Base-by-base conservation (phyloP, 2,797 vertebrate species). In the Oceanodroma leucorhoa region DNA sequence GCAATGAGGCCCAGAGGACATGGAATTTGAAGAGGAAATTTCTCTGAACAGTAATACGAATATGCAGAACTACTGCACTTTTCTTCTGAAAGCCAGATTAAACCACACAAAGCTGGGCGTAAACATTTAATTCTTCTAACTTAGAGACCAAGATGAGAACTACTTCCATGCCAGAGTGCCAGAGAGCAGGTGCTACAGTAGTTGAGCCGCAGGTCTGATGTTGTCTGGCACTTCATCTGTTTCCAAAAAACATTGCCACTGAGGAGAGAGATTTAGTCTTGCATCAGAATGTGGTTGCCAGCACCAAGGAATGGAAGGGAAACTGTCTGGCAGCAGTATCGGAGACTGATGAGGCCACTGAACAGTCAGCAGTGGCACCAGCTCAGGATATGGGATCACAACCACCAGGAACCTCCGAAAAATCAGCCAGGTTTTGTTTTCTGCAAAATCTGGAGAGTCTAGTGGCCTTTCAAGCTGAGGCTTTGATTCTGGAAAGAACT, bases 161-260 rank as follows among this genome's bases (percentile, higher is more conserved):
- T 72, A 70, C 11, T 87, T 69, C 46, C 18, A 40, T 23, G 38
- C 24, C 70, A 89, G 81, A 81, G 11, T 60, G 38, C 16, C 60
- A 71, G 72, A 79, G 30, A 96, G 54, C 77, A 94, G 91, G 70
- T 95, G 87, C 54, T 86, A 34, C 57, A 62, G 50, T 23, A 88
- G 72, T 23, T 79, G 51, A 91, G 43, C 46, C 1, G 3, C 2
- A 0, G 36, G 18, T 46, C 53, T 76, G 65, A 75, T 83, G 55
- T 21, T 80, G 19, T 73, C 76, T 87, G 80, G 36, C n/a, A 69
- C 21, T 78, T 78, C 19, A 51, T 51, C 36, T 48, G n/a, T 61
- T 96, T 84, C 87, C 60, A 75, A 60, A 82, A 95, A 72, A 13
- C 8, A 19, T 17, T 82, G 58, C 48, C 14, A 57, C 18, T 46